Conservation (phyloP, 2,888 invertebrate species). For the Caenorhabditis sp. region DNA sequence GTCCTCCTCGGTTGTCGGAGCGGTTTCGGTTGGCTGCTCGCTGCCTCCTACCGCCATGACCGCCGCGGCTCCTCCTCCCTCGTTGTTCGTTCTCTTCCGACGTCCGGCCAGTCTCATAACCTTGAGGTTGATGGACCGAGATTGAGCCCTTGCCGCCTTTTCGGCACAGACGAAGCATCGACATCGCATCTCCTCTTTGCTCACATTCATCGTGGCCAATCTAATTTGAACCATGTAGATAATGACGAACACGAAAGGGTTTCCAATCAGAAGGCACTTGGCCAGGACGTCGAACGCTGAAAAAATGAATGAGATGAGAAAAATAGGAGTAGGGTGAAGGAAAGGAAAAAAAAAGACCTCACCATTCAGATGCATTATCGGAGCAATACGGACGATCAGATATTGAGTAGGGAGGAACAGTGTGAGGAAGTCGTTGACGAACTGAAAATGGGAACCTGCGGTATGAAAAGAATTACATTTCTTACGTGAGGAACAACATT, state of each 20-base stretch:
- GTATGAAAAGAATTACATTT: too few relatives aligned
- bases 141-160: slow-evolving; percentile 2
- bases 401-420: slow-evolving; percentile 6
- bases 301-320: not conserved
- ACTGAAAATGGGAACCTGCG: not conserved
- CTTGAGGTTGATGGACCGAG: slow-evolving; percentile 5
- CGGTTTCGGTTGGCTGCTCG: slow-evolving; percentile 37
- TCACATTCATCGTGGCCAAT: not conserved
- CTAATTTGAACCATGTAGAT: slow-evolving; percentile 33
- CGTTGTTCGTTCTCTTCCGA: not conserved
- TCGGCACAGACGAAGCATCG: slow-evolving; percentile 16
- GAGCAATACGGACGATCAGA: not conserved
- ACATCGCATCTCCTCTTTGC: slow-evolving; percentile 9
- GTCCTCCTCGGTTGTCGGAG: slow-evolving; percentile 21
- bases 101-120: slow-evolving; percentile 3
- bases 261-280: slow-evolving; percentile 4
- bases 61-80: slow-evolving; percentile 4
- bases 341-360: not conserved
- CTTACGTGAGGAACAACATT: slow-evolving; percentile 11
- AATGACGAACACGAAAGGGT: slow-evolving; percentile 9
- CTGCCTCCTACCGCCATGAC: too few relatives aligned
- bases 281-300: slow-evolving; percentile 4
- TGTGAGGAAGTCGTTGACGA: slow-evolving; percentile 4
- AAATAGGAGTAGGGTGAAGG: not conserved
- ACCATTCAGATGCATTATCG: not conserved